Conservation (phyloP, 2,888 invertebrate genomes). For the Caenorhabditis macrosperma region DNA sequence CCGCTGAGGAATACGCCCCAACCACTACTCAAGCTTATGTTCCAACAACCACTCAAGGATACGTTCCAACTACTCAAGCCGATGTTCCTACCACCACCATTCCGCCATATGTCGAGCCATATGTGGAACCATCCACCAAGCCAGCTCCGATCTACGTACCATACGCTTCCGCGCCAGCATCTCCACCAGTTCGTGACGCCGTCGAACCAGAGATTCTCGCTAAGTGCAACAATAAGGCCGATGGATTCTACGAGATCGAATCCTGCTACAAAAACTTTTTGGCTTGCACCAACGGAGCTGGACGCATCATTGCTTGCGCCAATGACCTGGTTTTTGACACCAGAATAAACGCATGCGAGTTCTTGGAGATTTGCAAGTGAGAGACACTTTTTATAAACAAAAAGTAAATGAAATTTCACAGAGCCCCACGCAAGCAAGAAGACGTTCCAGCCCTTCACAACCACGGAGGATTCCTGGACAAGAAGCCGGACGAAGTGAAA, state of each 20-base stretch:
- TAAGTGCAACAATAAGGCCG: conserved; percentile 49
- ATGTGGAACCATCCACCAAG: neutral
- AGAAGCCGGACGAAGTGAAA: conserved; percentile 34
- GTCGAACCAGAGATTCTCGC: conserved; percentile 5
- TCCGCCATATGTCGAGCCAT: too few species aligned
- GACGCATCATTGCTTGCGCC: conserved; percentile 26
- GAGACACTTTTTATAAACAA: neutral
- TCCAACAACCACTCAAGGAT: neutral
- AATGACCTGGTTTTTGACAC: conserved; percentile 51
- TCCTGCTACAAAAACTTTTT: conserved; percentile 42
- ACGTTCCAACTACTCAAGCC: neutral
- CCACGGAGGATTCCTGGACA: conserved; percentile 45
- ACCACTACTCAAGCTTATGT: neutral
- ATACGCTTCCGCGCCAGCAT: conserved; percentile 20
- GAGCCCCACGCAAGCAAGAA: conserved; percentile 28
- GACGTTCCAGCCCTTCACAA: conserved; percentile 35
- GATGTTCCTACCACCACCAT: neutral
- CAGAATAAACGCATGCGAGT: conserved; percentile 60
- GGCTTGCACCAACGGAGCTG: conserved; percentile 28
- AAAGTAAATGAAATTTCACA: neutral
- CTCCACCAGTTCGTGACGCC: neutral
- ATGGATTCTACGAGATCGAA: conserved; percentile 51
- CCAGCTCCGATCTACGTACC: neutral
- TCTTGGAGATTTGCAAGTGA: conserved; percentile 55
- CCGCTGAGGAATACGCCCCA: conserved; percentile 13